Evolutionary conservation across 2,797 vertebrate species (phyloP), one percentile per base, ranked within the genome.

Genomic region (Anniella stebbinsi): DNA sequence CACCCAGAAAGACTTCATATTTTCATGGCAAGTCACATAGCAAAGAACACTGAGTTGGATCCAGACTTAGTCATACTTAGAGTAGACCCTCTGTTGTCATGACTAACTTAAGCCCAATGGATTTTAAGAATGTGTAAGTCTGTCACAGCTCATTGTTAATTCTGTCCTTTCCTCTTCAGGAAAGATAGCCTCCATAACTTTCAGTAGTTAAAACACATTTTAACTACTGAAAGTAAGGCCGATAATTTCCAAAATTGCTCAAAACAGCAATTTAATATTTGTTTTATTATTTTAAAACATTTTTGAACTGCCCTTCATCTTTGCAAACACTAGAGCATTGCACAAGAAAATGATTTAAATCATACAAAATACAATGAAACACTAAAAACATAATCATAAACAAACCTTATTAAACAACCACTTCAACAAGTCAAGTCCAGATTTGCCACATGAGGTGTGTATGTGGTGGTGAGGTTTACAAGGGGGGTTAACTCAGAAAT

Each of bases 401-500:
- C 41, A 70, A 48, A 72, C 51, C 33, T 33, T 48, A 38, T 84
- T 48, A 94, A 45, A 94, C 93, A 95, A 92, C 93, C 94, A 95
- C 94, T 93, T 92, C 91, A 93, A 95, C 92, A 95, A 11, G 88
- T 92, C 92, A 95, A 95, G 93, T 92, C 94, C 13, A 13, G 88
- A 90, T 94, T 94, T 95, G 93, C 94, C 36, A 91, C 33, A 92
- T 66, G 38, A 75, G 2, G 33, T 70, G 51, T 33, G 67, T n/a
- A 1, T 36, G 51, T n/a, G 18, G 67, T 1, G 10, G n/a, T 2
- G 9, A 33, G 33, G 38, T 23, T 66, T 63, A 28, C 12, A 57
- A 23, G 28, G 11, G 6, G 23, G 28, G 54, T 87, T 80, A 67
- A 7, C 2, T n/a, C 33, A 87, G n/a, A 69, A n/a, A 67, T 69